phyloP scores from a whole-genome alignment of 2,797 vertebrate genomes.

The Chiroxiphia lanceolata region DNA sequence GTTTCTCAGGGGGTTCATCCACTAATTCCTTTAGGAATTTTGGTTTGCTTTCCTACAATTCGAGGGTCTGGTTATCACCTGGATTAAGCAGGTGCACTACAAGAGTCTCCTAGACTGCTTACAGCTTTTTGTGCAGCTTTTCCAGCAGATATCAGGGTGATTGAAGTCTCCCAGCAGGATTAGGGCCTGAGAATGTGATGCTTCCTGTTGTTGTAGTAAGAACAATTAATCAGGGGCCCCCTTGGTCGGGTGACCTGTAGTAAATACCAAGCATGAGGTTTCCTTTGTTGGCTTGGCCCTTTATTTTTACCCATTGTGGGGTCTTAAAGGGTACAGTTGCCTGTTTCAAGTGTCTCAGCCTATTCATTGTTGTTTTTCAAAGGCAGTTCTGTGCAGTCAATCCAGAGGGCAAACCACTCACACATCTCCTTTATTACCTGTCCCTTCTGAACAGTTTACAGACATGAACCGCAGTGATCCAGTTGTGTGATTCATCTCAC shows the following conservation, averaged over 20 bases:
- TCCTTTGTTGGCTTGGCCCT: not conserved
- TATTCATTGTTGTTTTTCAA: fast-evolving
- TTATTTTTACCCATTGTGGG: not conserved
- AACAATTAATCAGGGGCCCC: not conserved
- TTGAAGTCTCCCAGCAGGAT: not conserved
- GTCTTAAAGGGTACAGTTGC: not conserved
- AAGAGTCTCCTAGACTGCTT: not conserved
- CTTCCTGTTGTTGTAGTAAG: not conserved
- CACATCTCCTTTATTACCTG: not conserved
- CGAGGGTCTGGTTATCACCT: not conserved
- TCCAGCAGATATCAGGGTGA: not conserved
- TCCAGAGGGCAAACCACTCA: fast-evolving
- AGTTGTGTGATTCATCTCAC: not conserved
- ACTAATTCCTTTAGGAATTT: not conserved
- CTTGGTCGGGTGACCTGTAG: not conserved
- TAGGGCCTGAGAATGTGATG: not conserved
- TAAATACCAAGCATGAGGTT: not conserved
- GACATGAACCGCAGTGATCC: fast-evolving
- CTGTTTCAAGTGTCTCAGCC: not conserved
- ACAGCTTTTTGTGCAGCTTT: not conserved
- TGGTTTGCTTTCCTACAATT: not conserved
- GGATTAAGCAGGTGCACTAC: not conserved
- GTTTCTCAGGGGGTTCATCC: not conserved
- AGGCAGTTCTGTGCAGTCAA: not conserved
- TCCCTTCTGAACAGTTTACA: not conserved